These are phyloP conservation scores for Menidia menidia DNA, from an alignment of 2,797 vertebrate genomes.

Conservation along the genomic window DNA sequence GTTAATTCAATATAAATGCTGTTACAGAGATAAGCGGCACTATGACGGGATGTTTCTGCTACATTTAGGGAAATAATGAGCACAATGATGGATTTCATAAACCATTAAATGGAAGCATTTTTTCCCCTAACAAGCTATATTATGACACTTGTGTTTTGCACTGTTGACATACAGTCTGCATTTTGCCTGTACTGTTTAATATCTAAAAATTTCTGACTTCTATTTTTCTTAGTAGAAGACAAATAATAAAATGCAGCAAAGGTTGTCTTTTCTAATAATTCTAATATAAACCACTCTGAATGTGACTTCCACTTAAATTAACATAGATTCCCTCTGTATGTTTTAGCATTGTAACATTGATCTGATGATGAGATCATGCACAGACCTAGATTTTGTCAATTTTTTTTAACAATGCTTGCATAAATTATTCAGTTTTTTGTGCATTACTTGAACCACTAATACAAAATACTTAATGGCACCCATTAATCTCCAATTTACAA, in stretches of 20 bases:
- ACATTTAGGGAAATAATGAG: slow-evolving; percentile 12
- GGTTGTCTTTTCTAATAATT: neutral
- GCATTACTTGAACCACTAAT: too few relatives aligned
- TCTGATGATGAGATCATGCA: too few relatives aligned
- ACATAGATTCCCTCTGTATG: neutral
- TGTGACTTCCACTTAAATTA: neutral
- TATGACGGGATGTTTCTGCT: slow-evolving; percentile 4
- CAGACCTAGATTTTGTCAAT: too few relatives aligned
- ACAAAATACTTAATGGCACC: too few relatives aligned
- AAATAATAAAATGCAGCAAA: neutral
- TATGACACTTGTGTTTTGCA: neutral
- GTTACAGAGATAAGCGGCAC: slow-evolving; percentile 8
- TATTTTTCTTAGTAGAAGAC: neutral
- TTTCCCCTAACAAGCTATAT: slow-evolving; percentile 1
- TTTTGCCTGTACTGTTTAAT: neutral
- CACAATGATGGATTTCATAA: slow-evolving; percentile 12
- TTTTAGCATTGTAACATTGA: neutral
- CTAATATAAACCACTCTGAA: neutral
- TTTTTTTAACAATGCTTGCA: too few relatives aligned
- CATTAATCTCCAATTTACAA: too few relatives aligned
- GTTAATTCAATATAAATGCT: slow-evolving; percentile 12
- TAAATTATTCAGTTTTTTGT: too few relatives aligned
- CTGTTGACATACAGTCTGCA: neutral
- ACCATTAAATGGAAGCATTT: slow-evolving; percentile 10
- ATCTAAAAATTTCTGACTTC: neutral